These are phyloP conservation scores for Scaptomyza graminum DNA, from an alignment of 1,140 invertebrate species.

Conservation along the genomic window DNA sequence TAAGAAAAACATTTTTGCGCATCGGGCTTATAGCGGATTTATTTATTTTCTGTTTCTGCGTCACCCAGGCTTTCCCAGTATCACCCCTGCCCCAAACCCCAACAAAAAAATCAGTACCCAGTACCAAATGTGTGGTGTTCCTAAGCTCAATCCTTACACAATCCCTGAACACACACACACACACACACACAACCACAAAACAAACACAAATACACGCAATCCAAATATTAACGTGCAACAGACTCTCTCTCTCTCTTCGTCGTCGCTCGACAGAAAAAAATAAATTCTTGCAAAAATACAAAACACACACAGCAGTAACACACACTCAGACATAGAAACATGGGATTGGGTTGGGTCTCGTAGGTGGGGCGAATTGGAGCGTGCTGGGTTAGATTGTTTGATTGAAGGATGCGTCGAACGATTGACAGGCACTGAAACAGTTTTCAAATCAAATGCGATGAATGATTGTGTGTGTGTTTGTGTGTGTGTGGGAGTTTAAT, in stretches of 20 bases:
- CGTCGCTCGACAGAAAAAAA: slow-evolving; percentile 36
- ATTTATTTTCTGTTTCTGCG: slow-evolving; percentile 44
- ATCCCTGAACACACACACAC: slow-evolving; percentile 25
- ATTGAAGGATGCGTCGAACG: slow-evolving; percentile 40
- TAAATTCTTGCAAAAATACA: slow-evolving; percentile 51
- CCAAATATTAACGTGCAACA: slow-evolving; percentile 65
- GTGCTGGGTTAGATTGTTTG: slow-evolving; percentile 15
- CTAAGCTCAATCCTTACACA: background rate
- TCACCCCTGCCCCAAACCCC: background rate
- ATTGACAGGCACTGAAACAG: slow-evolving; percentile 41
- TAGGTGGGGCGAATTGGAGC: background rate
- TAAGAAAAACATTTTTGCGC: slow-evolving; percentile 64
- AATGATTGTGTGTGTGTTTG: background rate
- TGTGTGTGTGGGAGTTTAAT: slow-evolving; percentile 3
- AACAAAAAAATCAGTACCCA: slow-evolving; percentile 14
- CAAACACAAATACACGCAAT: slow-evolving; percentile 74
- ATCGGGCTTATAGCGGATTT: slow-evolving; percentile 73
- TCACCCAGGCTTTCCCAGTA: slow-evolving; percentile 31
- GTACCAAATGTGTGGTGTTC: background rate
- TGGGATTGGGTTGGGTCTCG: background rate
- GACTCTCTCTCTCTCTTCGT: background rate
- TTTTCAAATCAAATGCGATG: slow-evolving; percentile 24
- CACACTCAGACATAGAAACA: slow-evolving; percentile 6
- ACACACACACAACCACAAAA: slow-evolving; percentile 47
- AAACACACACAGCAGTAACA: slow-evolving; percentile 21